These are phyloP conservation scores for Sitobion miscanthi DNA, from an alignment of 1,140 invertebrate genomes.

Conservation along the genomic window DNA sequence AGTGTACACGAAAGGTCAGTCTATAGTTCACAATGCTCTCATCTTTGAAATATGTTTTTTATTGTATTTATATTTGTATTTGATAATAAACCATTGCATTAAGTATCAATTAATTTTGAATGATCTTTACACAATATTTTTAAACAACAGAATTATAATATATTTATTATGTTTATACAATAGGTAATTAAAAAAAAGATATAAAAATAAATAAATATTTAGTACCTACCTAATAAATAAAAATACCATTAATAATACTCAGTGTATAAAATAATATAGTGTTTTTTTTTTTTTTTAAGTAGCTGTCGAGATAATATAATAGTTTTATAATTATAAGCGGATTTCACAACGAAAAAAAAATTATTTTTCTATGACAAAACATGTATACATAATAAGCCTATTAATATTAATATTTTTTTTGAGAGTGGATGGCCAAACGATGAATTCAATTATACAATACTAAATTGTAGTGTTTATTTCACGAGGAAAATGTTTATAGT, in stretches of 20 bases:
- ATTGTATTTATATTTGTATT: background rate
- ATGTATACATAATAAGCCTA: background rate
- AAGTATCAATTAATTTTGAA: background rate
- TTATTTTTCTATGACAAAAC: background rate
- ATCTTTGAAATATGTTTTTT: background rate
- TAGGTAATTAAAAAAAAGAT: too few species aligned
- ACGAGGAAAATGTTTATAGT: background rate
- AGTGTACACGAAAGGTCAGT: background rate
- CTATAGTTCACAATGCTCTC: background rate
- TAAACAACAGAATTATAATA: too few species aligned
- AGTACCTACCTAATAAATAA: too few species aligned
- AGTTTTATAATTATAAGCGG: background rate
- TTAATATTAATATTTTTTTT: background rate
- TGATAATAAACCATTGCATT: background rate
- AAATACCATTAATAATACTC: too few species aligned
- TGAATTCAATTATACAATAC: background rate
- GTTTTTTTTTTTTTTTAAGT: too few species aligned
- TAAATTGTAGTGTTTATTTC: background rate
- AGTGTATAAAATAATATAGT: too few species aligned
- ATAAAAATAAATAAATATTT: too few species aligned
- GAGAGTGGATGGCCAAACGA: background rate
- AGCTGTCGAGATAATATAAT: background rate
- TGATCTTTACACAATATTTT: background rate
- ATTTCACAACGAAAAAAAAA: background rate
- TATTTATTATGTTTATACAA: too few species aligned